A percentile compares a stretch with the other conserved stretches of the same genome.
These are phyloP conservation scores for Carcina quercana DNA, from an alignment of 2,888 invertebrate species.

Conservation along the genomic window DNA sequence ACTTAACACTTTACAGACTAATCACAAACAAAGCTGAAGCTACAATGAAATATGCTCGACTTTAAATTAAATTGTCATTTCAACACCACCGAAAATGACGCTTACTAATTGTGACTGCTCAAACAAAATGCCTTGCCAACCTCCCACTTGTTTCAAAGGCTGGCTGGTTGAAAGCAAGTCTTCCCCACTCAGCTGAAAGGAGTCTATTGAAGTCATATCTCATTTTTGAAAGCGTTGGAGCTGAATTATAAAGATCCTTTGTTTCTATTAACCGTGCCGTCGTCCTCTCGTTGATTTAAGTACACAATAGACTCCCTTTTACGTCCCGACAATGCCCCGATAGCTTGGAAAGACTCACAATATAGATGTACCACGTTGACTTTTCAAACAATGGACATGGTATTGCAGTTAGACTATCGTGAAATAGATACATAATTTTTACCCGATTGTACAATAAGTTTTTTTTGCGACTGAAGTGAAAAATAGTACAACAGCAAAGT, in stretches of 20 bases:
- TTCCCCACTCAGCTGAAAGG: neutral
- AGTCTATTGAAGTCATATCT: conserved; percentile 4
- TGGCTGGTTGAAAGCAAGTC: neutral
- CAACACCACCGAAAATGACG: too few relatives aligned
- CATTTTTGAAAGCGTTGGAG: conserved; percentile 47
- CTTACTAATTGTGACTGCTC: too few relatives aligned
- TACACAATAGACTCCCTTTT: conserved; percentile 50
- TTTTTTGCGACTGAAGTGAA: too few relatives aligned
- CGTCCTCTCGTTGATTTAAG: conserved; percentile 52
- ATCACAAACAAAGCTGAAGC: neutral
- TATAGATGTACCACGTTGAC: conserved; percentile 57
- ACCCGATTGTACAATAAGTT: too few relatives aligned
- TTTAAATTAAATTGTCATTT: too few relatives aligned
- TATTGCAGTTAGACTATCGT: too few relatives aligned
- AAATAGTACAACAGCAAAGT: too few relatives aligned
- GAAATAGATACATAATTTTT: too few relatives aligned
- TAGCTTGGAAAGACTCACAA: conserved; percentile 61
- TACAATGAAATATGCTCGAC: too few relatives aligned
- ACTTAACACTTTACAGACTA: neutral
- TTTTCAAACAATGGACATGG: too few relatives aligned
- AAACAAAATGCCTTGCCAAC: too few relatives aligned
- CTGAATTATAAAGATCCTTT: conserved; percentile 55
- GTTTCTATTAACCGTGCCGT: conserved; percentile 50
- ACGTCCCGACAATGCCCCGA: conserved; percentile 47
- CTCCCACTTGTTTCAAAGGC: too few relatives aligned